These are phyloP conservation scores for Nasonovia ribisnigri DNA, from an alignment of 2,888 invertebrate genomes.

Conservation along the genomic window DNA sequence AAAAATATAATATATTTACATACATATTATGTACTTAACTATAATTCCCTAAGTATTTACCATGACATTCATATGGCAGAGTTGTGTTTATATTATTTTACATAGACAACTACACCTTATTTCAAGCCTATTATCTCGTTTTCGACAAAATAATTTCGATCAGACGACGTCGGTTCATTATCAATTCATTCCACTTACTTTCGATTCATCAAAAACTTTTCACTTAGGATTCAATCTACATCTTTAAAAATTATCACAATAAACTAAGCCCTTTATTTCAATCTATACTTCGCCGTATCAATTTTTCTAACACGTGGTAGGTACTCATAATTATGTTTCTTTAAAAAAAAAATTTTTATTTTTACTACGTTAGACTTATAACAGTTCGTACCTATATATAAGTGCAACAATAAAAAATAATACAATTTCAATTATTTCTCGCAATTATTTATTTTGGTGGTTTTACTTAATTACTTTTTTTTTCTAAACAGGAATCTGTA, in stretches of 20 bases:
- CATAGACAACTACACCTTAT: neutral
- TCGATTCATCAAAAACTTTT: constrained; percentile 12
- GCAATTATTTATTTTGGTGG: neutral
- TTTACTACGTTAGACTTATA: neutral
- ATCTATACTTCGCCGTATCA: neutral
- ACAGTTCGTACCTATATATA: neutral
- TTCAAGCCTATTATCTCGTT: neutral
- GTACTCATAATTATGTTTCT: neutral
- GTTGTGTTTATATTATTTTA: neutral
- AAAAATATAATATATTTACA: too few species aligned
- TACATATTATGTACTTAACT: too few species aligned
- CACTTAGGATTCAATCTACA: neutral
- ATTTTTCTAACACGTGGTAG: neutral
- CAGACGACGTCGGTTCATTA: neutral
- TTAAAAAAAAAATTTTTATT: neutral
- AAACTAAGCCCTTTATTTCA: neutral
- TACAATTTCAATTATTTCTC: neutral
- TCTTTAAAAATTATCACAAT: neutral
- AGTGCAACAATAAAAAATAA: neutral
- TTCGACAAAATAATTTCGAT: neutral
- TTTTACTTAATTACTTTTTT: neutral
- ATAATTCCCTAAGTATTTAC: neutral
- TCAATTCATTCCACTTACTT: neutral
- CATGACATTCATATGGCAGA: neutral
- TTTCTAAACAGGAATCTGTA: neutral